Base-by-base conservation (phyloP, 2,113 vertebrate species). In the Picathartes gymnocephalus region DNA sequence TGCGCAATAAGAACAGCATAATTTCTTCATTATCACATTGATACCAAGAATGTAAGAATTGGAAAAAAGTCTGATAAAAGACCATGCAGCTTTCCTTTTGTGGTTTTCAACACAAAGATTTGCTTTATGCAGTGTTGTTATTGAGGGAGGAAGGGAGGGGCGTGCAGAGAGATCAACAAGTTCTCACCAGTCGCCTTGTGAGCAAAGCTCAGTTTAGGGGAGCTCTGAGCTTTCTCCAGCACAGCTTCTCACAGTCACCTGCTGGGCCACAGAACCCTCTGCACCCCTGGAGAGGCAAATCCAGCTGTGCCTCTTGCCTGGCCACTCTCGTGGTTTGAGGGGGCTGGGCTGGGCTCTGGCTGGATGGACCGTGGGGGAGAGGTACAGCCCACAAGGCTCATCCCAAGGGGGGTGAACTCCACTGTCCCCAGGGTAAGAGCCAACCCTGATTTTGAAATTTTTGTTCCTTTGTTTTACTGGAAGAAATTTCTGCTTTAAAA, bases 61-160 rank as follows among this genome's bases (percentile, higher is more conserved):
- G 25, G 37, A 1, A 31, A 84, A 62, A 56, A 31, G 8, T n/a
- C 48, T 68, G 21, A 44, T 47, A n/a, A 64, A 86, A 70, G 33
- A 56, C 64, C 15, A 57, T 57, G 35, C 9, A 57, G 33, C 45
- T 57, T 57, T 69, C 33, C 6, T 6, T 64, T 17, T 70, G 22
- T 64, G 45, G 7, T 61, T 83, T 81, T 73, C 25, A 54, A 24
- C 45, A 50, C 20, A 66, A 42, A 70, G 16, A 33, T 45, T 50
- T 54, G 30, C 50, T 92, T 50, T 42, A 14, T 57, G 39, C 31
- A 44, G 15, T 40, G 12, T 39, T 76, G 13, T 5, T 40, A 6
- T 16, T 1, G 2, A 16, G 30, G 13, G 0, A 2, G 23, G 37
- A 15, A 6, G 3, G 15, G 30, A 31, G 11, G 18, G 16, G 40